Percentiles rank a stretch among this genome's conserved stretches.
phyloP scores from a whole-genome alignment of 2,888 invertebrate species.

The Parnassius orleans region DNA sequence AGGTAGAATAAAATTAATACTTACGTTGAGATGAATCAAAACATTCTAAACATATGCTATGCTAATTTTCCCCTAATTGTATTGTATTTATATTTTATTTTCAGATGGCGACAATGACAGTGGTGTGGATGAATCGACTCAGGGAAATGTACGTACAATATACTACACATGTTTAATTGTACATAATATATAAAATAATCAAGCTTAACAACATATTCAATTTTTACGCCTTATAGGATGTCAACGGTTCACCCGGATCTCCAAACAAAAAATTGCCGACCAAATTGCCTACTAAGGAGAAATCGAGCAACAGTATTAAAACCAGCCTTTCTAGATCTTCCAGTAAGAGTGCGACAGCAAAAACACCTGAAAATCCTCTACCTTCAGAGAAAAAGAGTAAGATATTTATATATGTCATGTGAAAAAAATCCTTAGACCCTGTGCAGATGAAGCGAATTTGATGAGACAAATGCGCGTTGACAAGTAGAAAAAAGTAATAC shows the following conservation, averaged over 20 bases:
- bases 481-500: no score
- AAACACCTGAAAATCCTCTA: conserved; percentile 85
- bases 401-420: conserved; percentile 29
- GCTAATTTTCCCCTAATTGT: not conserved
- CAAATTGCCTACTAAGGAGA: conserved; percentile 75
- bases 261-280: conserved; percentile 87
- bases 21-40: conserved; percentile 59
- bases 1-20: conserved; percentile 10
- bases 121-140: conserved; percentile 90
- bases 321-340: conserved; percentile 81
- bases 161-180: no score
- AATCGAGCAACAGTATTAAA: conserved; percentile 71
- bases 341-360: conserved; percentile 81
- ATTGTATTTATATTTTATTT: conserved; percentile 28
- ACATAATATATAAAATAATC: no score
- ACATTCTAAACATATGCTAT: conserved; percentile 17
- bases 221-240: conserved; percentile 57
- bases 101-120: conserved; percentile 92
- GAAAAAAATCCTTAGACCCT: no score
- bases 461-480: no score
- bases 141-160: conserved; percentile 85
- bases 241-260: conserved; percentile 86
- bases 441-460: no score
- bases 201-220: not conserved
- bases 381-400: conserved; percentile 87